Evolutionary conservation across 1,140 invertebrate species (phyloP), one percentile per base, ranked within the genome.

Genomic region (Metopolophium dirhodum): DNA sequence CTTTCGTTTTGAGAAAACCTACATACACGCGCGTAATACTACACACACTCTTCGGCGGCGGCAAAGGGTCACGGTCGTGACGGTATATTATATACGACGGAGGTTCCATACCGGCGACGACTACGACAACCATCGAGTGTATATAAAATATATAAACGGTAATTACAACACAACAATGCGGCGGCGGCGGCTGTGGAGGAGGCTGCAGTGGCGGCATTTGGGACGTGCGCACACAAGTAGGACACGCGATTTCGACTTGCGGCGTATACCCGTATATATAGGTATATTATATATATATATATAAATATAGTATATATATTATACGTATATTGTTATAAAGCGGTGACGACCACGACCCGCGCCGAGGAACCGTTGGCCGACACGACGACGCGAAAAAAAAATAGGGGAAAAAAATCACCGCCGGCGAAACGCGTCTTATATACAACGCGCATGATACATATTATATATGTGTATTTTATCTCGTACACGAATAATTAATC

Each of bases 51-150:
- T 41, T 35, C 23, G 57, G 9, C 49, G 7, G 30, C 90, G 26
- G 90, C 90, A 77, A 91, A 91, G 68, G 90, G 90, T 91, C 90
- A 91, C 61, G 61, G 61, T 91, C 90, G 90, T 91, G 90, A 91
- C 90, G 61, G 47, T 87, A 88, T 49, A 85, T 85, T 85, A 30
- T n/a, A n/a, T 23, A 45, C 41, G 37, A 45, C 30, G 61, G 18
- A n/a, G 61, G 61, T 77, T 77, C 61, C 61, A 77, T 77, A 77
- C 35, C 47, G 47, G 45, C 88, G 88, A 89, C 88, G 51, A 89
- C 61, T 77, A 77, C 61, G 61, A 77, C 61, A 77, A 77, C 61
- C 61, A 77, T 57, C 88, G 49, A 54, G 51, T 26, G n/a, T 87
- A 89, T 14, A 89, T 86, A 86, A 47, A 47, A 47, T 86, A 54